These are phyloP conservation scores for Thinocorus orbignyianus DNA, from an alignment of 2,113 vertebrate genomes.

Conservation along the genomic window DNA sequence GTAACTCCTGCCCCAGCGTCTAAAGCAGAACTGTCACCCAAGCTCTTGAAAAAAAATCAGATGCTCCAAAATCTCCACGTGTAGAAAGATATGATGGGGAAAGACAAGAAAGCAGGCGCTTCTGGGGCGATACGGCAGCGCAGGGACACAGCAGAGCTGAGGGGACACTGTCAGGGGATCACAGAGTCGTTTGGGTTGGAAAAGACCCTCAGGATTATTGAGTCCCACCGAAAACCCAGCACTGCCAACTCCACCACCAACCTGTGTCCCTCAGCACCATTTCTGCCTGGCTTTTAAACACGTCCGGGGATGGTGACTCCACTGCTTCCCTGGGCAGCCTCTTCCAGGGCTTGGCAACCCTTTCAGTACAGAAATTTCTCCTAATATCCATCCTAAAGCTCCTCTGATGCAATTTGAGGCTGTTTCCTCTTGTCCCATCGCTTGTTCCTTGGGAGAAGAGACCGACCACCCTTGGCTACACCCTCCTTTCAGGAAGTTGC, in stretches of 20 bases:
- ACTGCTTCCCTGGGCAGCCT: background rate
- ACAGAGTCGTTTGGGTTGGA: background rate
- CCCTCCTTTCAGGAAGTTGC: background rate
- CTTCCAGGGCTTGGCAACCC: background rate
- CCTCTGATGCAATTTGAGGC: background rate
- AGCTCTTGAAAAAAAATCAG: background rate
- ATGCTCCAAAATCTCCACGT: background rate
- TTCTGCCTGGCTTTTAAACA: background rate
- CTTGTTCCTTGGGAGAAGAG: background rate
- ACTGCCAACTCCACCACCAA: background rate
- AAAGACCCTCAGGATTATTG: background rate
- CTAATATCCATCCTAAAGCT: background rate
- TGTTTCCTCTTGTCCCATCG: background rate
- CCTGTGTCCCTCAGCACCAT: background rate
- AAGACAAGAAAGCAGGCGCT: background rate
- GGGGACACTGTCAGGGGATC: no score
- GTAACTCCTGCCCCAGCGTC: background rate
- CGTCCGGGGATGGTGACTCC: no score
- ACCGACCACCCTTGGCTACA: background rate
- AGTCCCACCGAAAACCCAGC: background rate
- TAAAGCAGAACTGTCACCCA: background rate
- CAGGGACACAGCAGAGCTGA: background rate
- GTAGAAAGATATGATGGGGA: background rate
- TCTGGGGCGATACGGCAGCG: accelerated
- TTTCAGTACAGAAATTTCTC: background rate